Conservation (phyloP, 2,888 invertebrate species). For the Petrolisthes manimaculis region DNA sequence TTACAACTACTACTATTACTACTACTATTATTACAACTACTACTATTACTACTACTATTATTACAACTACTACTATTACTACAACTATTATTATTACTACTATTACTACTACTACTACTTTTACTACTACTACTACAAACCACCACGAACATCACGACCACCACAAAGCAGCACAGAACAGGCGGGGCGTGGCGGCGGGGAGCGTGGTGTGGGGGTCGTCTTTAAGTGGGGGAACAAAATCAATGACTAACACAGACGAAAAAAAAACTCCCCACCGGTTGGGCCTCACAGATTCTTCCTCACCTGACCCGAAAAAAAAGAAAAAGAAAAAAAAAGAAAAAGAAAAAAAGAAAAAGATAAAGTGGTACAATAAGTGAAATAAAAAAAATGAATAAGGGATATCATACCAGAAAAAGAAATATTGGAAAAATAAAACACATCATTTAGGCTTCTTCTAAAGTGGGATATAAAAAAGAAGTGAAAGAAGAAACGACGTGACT, state of each 20-base stretch:
- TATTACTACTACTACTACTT: background rate
- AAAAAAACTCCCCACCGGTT: background rate
- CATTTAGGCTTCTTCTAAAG: too few species aligned
- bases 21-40: constrained; percentile 5
- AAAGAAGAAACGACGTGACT: background rate
- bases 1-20: constrained; percentile 12
- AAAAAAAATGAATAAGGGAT: background rate
- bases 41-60: constrained; percentile 21
- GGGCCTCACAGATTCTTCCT: background rate
- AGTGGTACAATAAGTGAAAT: background rate
- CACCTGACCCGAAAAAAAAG: constrained; percentile 3
- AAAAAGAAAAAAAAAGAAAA: background rate
- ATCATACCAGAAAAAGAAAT: background rate
- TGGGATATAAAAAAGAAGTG: background rate
- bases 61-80: constrained; percentile 19
- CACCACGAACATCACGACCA: background rate
- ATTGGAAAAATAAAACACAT: too few species aligned
- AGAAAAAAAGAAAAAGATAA: background rate
- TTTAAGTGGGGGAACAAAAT: constrained; percentile 17
- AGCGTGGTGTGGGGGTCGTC: constrained; percentile 1
- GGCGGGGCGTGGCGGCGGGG: background rate
- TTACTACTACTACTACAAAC: background rate
- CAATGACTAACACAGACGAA: constrained; percentile 18
- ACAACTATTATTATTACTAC: constrained; percentile 13
- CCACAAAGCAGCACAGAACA: background rate